phyloP scores from a whole-genome alignment of 2,113 vertebrate species.

The Danionella cerebrum region DNA sequence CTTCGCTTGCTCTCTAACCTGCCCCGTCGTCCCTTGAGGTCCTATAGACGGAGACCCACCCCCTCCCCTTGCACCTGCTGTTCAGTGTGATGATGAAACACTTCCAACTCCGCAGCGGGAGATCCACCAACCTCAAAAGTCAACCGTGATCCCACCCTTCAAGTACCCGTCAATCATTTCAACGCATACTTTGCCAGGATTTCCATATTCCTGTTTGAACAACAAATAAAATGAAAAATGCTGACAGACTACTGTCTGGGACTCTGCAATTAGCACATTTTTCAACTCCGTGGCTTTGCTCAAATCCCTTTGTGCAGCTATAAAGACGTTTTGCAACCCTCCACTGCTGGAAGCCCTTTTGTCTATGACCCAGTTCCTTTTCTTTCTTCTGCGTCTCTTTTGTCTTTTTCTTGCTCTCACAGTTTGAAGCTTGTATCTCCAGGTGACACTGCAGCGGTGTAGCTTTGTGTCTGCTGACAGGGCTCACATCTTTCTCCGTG shows the following conservation, averaged over 20 bases:
- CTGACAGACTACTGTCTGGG: background rate
- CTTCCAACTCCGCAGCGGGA: constrained; percentile 24
- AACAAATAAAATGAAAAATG: background rate
- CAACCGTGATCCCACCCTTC: constrained; percentile 7
- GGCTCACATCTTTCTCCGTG: background rate
- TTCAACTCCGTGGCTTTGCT: background rate
- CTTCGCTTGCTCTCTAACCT: constrained; percentile 6
- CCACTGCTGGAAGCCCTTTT: constrained; percentile 6
- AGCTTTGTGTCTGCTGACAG: constrained; percentile 24
- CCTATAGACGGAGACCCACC: constrained; percentile 14
- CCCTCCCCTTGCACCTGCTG: constrained; percentile 38
- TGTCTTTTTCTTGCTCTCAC: constrained; percentile 5
- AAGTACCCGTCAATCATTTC: background rate
- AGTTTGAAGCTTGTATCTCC: constrained; percentile 23
- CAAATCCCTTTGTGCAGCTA: constrained; percentile 12
- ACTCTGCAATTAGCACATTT: constrained; percentile 27
- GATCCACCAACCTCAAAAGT: constrained; percentile 4
- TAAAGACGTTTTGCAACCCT: constrained; percentile 8
- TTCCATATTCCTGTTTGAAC: constrained; percentile 2
- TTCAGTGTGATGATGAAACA: constrained; percentile 33
- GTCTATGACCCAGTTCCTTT: constrained; percentile 31
- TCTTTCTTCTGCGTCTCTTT: constrained; percentile 20
- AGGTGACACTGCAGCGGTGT: constrained; percentile 21
- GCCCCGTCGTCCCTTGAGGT: constrained; percentile 29
- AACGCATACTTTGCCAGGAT: background rate